Base-by-base conservation (phyloP, 2,113 vertebrate species). In the Anser brachyrhynchus region DNA sequence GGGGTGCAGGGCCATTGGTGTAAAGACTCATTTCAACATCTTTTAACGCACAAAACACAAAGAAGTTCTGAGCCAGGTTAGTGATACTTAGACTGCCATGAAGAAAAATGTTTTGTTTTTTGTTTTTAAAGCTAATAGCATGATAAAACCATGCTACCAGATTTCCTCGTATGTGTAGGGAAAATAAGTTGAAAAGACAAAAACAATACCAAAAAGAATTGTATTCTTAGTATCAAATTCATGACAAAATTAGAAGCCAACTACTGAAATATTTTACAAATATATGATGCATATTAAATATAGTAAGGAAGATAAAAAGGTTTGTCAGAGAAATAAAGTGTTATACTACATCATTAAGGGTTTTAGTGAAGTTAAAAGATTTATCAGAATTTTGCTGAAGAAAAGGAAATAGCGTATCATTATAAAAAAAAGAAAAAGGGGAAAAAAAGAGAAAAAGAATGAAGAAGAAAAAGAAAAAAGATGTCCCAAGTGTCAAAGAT, bases 321-420 rank as follows among this genome's bases (percentile, higher is more conserved):
- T 29, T 94, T 44, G 13, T 67, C 90, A 93, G 87, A 96, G 54
- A 90, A 95, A 91, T 58, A 35, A 93, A 92, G 21, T 55, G 49
- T 66, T 81, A 54, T 2, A 3, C 5, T 72, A 11, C 31, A 87
- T 85, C 77, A 96, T 85, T 93, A 92, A 72, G n/a, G 37, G 29
- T 69, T 96, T 97, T 96, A 97, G 95, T 95, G 79, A 85, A 94
- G 93, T 84, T 92, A 87, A 89, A 89, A 91, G 87, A 73, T 79
- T 70, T 59, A 94, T 70, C 65, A 75, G 26, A 72, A 79, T 96
- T 95, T 95, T 89, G 73, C 51, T 78, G 46, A 77, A 95, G 58
- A 94, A 81, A 91, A 57, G 4, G 28, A 94, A 94, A 80, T 5
- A 21, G 69, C 25, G 3, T 46, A 12, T 74, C 64, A 93, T 77